These are phyloP conservation scores for Procambarus clarkii DNA, from an alignment of 1,140 invertebrate species.

Conservation along the genomic window DNA sequence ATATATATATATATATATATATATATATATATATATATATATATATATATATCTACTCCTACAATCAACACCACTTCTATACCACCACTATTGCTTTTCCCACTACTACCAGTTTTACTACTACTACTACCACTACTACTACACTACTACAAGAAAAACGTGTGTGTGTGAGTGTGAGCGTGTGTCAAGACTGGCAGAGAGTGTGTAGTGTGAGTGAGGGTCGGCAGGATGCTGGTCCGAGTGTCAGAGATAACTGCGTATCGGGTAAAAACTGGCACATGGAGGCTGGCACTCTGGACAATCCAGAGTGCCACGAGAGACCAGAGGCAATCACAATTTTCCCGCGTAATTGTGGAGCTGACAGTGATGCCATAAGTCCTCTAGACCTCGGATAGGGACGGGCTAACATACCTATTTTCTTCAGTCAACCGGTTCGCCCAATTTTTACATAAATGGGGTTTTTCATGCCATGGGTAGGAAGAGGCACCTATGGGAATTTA, in stretches of 20 bases:
- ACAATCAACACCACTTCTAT: neutral
- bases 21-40: too few species aligned
- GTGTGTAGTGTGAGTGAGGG: neutral
- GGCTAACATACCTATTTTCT: too few species aligned
- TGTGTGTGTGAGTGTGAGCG: neutral
- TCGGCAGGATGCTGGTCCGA: neutral
- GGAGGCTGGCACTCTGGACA: slow-evolving; percentile 18
- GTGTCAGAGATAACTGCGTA: slow-evolving; percentile 28
- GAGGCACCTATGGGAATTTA: too few species aligned
- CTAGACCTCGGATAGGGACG: neutral
- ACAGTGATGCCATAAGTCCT: slow-evolving; percentile 7
- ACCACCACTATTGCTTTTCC: neutral
- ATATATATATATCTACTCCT: neutral
- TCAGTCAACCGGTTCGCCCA: too few species aligned
- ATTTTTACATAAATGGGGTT: too few species aligned
- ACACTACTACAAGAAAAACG: too few species aligned
- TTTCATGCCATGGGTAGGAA: too few species aligned
- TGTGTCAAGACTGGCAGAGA: neutral
- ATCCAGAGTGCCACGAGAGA: slow-evolving; percentile 1
- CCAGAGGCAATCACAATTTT: slow-evolving; percentile 43
- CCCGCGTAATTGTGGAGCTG: slow-evolving; percentile 10
- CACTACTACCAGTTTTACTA: neutral
- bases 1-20: too few species aligned
- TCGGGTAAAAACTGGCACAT: slow-evolving; percentile 24
- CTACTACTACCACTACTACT: too few species aligned